A percentile compares a stretch with the other conserved stretches of the same genome.
Evolutionary conservation across 2,888 invertebrate species (phyloP).

Genomic region (Drosophila atroscutellata): DNA sequence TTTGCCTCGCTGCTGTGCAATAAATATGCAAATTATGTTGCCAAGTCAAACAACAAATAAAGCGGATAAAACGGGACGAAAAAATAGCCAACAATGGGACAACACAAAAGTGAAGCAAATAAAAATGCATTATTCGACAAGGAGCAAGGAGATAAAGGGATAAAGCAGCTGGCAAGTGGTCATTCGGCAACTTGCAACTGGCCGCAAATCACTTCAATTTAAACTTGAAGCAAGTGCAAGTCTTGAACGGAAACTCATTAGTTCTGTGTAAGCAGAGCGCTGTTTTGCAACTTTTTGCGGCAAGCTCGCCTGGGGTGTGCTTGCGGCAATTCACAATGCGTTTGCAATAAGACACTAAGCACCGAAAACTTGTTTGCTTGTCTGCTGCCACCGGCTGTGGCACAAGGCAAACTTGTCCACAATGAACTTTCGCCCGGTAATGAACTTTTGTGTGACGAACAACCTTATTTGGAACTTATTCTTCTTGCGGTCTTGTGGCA

Average conservation of each 20-base stretch:
- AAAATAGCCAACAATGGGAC: conserved; percentile 20
- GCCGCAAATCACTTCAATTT: conserved; percentile 32
- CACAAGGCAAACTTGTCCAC: conserved; percentile 39
- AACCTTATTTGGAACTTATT: conserved; percentile 45
- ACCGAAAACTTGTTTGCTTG: conserved; percentile 29
- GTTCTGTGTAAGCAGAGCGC: conserved; percentile 35
- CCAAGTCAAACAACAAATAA: conserved; percentile 17
- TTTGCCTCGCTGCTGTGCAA: conserved; percentile 70
- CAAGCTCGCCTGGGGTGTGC: conserved; percentile 16
- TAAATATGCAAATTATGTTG: conserved; percentile 76
- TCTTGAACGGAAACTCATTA: conserved; percentile 72
- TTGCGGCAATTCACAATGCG: conserved; percentile 37
- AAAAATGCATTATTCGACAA: conserved; percentile 61
- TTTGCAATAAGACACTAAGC: conserved; percentile 28
- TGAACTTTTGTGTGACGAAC: conserved; percentile 56
- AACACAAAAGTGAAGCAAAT: conserved; percentile 39
- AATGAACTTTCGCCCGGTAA: conserved; percentile 40
- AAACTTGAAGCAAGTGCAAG: conserved; percentile 54
- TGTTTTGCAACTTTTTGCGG: conserved; percentile 37
- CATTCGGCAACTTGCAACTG: conserved; percentile 8
- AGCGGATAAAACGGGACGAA: conserved; percentile 21
- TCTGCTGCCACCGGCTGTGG: conserved; percentile 5
- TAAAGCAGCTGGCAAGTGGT: conserved; percentile 32
- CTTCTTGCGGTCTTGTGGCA: background rate
- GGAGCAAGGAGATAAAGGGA: background rate